Evolutionary conservation across 2,888 invertebrate species (phyloP).

Genomic region (Caprella mutica): DNA sequence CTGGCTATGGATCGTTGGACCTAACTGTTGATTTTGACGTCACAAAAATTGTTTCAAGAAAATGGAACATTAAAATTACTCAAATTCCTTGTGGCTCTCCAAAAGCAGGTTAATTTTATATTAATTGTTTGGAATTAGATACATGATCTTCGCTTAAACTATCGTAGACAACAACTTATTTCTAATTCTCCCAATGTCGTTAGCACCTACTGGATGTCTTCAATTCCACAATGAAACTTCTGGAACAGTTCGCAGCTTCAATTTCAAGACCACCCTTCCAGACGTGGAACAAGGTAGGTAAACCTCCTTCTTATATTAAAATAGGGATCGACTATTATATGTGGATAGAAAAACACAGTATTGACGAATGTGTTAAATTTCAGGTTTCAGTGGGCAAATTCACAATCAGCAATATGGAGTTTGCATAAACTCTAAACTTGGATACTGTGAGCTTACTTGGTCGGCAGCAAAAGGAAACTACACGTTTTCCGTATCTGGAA

Average conservation of each 20-base stretch:
- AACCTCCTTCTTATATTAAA: no score
- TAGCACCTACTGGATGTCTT: conserved; percentile 12
- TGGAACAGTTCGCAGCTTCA: conserved; percentile 7
- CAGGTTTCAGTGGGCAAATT: not conserved
- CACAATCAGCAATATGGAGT: conserved; percentile 7
- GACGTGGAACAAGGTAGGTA: no score
- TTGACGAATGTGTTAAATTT: no score
- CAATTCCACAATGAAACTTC: conserved; percentile 7
- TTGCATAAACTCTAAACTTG: conserved; percentile 4
- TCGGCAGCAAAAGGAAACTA: no score
- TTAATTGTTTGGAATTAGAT: not conserved
- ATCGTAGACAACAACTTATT: no score
- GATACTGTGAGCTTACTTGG: conserved; percentile 7
- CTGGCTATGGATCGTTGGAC: not conserved
- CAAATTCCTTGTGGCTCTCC: conserved; percentile 10
- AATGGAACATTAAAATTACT: conserved; percentile 8
- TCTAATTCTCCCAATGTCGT: no score
- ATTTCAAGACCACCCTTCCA: conserved; percentile 2
- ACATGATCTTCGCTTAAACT: no score
- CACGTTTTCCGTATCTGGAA: no score
- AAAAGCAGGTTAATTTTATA: conserved; percentile 1
- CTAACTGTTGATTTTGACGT: not conserved
- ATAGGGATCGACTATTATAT: no score
- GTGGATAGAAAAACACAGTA: no score
- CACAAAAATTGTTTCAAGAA: not conserved